Evolutionary conservation across 2,113 vertebrate species (phyloP).

Genomic region (Psilopsiagon aurifrons): DNA sequence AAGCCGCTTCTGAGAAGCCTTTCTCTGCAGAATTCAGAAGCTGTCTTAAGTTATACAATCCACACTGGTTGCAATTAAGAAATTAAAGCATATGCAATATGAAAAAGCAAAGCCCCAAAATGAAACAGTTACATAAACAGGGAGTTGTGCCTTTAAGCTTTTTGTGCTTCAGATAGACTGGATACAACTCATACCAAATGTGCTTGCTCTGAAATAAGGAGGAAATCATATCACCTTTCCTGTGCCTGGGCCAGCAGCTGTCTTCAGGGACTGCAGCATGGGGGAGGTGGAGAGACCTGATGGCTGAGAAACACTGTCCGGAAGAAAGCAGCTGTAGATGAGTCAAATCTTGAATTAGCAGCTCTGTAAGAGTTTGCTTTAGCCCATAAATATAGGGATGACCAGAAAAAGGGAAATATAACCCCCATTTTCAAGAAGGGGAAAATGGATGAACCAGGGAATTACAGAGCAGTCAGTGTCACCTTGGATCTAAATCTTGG

Average conservation of each 20-base stretch:
- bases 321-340: not conserved
- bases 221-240: fast-evolving
- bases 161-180: not conserved
- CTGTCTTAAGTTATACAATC: not conserved
- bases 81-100: not conserved
- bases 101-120: not conserved
- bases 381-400: not conserved
- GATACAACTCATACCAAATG: not conserved
- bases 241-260: not conserved
- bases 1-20: not conserved
- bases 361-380: not conserved
- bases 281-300: not conserved
- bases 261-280: no score
- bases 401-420: no score
- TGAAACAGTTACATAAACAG: not conserved
- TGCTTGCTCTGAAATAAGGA: fast-evolving
- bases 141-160: not conserved
- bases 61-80: not conserved
- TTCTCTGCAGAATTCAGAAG: not conserved
- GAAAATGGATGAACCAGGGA: no score
- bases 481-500: no score
- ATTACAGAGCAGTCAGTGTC: no score
- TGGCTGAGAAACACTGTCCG: not conserved
- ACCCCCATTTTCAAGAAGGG: no score
- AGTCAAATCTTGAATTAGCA: not conserved